Evolutionary conservation across 2,888 invertebrate genomes (phyloP), one percentile per base, ranked within the genome.

Genomic region (Chalcis sispes): DNA sequence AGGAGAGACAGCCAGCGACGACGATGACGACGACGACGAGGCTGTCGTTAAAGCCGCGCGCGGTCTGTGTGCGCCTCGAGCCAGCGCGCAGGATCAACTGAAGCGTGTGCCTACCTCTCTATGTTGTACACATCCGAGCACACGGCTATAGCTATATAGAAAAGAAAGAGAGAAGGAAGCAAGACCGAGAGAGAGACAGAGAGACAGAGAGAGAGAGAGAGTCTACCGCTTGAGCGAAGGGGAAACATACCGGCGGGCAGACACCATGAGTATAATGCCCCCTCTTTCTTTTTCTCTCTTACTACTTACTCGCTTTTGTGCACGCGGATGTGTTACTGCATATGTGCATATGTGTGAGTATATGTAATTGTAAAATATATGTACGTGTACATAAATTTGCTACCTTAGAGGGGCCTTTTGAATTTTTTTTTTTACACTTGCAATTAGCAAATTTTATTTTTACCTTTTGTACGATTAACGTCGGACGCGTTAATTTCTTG

Each of bases 1-100:
- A n/a, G n/a, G n/a, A n/a, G n/a, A 8, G 1, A 1, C 4, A 25
- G 23, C 8, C 8, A 2, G 25, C 7, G 3, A n/a, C n/a, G n/a
- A n/a, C n/a, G n/a, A n/a, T n/a, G n/a, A n/a, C n/a, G 23, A 65
- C 65, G 23, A 0, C 23, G 23, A 18, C 32, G 18, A 18, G 20
- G 59, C 36, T 15, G 23, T 61, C 32, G n/a, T n/a, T 18, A 58
- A 29, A 32, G 32, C 15, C 56, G 27, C 10, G 29, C 36, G 20
- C 20, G 29, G 20, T 20, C 42, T 23, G 20, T 56, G 58, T 71
- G 70, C 71, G 71, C 65, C 48, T n/a, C 61, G 71, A 7, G 29
- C 25, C 46, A 72, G 75, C 71, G 75, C 71, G 48, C 75, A 62
- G 71, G 61, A 75, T 66, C 59, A 66, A 75, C 75, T 75, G 75